Evolutionary conservation across 2,797 vertebrate species (phyloP), one percentile per base, ranked within the genome.

Genomic region (Ptychobarbus kaznakovi): DNA sequence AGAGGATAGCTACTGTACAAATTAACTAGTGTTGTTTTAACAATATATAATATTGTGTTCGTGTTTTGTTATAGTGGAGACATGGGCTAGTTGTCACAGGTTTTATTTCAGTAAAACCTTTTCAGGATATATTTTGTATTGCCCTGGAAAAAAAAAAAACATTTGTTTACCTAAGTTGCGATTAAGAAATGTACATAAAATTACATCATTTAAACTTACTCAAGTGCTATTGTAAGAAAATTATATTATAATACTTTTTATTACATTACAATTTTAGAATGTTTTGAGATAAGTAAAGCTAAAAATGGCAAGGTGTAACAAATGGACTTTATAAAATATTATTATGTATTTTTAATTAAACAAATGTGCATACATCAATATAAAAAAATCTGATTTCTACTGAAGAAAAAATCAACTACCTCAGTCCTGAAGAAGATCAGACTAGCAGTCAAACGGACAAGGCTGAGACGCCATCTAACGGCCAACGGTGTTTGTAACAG

Each of bases 391-490:
- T 2, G 3, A 38, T 68, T 80, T 65, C 6, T 11, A 9, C 22
- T 6, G 6, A 61, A 58, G 8, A 25, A 42, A 16, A 69, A 81
- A 81, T n/a, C 16, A 15, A 7, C n/a, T 16, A 56, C 20, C 32
- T 56, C 51, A 38, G n/a, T 42, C 11, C 35, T 46, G 25, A 49
- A 42, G 25, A 49, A 42, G 42, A 22, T 44, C n/a, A 56, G 9
- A 25, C 2, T 20, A 66, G 3, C 22, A 35, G 28, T 28, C 9
- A 75, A 18, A 76, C 2, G 61, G 70, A 49, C 11, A 44, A 16
- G 9, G 3, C 51, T 40, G 68, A 38, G 70, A 56, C 42, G 51
- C 70, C 63, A 81, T 75, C 86, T 80, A 76, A 38, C 28, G 78
- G 77, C 9, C 74, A 70, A 28, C 42, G 46, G 5, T 28, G 25